A percentile compares a stretch with the other conserved stretches of the same genome.
phyloP scores from a whole-genome alignment of 2,797 vertebrate species.

The Muscicapa comitata region DNA sequence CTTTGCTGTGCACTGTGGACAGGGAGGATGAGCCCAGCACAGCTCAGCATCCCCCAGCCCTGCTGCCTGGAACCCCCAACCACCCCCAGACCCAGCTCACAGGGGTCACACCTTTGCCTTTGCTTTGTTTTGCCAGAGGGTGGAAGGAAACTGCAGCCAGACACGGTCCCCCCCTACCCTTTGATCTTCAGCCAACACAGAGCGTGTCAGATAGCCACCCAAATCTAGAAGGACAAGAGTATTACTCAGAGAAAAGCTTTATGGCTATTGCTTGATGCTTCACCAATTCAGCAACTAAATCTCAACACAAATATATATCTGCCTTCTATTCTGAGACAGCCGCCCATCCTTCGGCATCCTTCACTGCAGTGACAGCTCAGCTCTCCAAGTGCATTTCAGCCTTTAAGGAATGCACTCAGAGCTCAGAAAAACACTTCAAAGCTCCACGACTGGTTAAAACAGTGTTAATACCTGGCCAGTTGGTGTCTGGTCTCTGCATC shows the following conservation, averaged over 20 bases:
- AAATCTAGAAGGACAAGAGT: not conserved
- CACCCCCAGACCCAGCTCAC: accelerated
- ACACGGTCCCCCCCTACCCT: not conserved
- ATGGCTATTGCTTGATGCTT: not conserved
- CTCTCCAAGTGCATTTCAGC: not conserved
- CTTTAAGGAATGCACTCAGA: not conserved
- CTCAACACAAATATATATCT: not conserved
- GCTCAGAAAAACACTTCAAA: not conserved
- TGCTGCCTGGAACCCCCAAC: accelerated
- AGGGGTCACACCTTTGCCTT: not conserved
- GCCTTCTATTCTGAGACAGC: not conserved
- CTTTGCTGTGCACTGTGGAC: accelerated
- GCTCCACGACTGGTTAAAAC: not conserved
- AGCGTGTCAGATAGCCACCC: not conserved
- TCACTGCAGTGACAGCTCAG: not conserved
- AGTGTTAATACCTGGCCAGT: not conserved
- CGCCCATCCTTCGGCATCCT: not conserved
- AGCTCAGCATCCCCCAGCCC: not conserved
- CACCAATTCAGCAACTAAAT: not conserved
- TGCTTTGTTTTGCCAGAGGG: constrained; percentile 2
- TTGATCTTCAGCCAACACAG: constrained; percentile 33
- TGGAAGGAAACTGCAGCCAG: constrained; percentile 38
- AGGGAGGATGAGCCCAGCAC: not conserved
- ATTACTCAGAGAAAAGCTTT: constrained; percentile 11
- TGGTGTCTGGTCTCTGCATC: not conserved